Evolutionary conservation across 37 sponge, comb jelly and placozoan genomes (phyloP).

Genomic region (Aplysina aerophoba): DNA sequence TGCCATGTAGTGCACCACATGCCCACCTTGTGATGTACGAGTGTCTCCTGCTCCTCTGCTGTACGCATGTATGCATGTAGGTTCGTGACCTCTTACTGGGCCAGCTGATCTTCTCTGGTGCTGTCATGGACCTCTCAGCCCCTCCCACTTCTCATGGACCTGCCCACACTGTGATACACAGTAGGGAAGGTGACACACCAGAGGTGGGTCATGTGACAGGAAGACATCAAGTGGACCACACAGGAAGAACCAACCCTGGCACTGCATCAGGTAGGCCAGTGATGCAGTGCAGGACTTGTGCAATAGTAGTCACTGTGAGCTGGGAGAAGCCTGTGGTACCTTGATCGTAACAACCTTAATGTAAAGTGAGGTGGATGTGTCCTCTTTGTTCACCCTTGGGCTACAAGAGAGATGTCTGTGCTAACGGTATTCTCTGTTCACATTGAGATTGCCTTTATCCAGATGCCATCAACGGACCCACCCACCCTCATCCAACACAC

Average conservation of each 20-base stretch:
- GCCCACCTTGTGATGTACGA: background rate
- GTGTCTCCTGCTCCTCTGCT: background rate
- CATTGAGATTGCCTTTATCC: too few relatives aligned
- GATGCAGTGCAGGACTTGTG: background rate
- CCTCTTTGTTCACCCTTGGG: too few relatives aligned
- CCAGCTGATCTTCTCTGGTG: conserved; percentile 69
- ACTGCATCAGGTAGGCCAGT: background rate
- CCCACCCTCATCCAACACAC: too few relatives aligned
- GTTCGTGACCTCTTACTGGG: conserved; percentile 70
- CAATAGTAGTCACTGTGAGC: too few relatives aligned
- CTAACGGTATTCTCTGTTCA: too few relatives aligned
- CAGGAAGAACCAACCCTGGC: background rate
- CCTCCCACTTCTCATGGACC: background rate
- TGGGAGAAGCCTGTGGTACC: too few relatives aligned
- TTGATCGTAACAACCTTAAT: too few relatives aligned
- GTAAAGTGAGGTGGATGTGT: too few relatives aligned
- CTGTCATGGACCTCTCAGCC: background rate
- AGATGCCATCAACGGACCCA: too few relatives aligned
- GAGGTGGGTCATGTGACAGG: conserved; percentile 3
- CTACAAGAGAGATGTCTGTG: too few relatives aligned
- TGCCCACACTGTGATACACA: background rate
- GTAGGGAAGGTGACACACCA: background rate
- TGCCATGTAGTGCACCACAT: background rate
- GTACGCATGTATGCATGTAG: conserved; percentile 16
- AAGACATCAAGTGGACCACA: background rate